Evolutionary conservation across 2,888 invertebrate species (phyloP), one percentile per base, ranked within the genome.

Genomic region (Holacanthella duospinosa): DNA sequence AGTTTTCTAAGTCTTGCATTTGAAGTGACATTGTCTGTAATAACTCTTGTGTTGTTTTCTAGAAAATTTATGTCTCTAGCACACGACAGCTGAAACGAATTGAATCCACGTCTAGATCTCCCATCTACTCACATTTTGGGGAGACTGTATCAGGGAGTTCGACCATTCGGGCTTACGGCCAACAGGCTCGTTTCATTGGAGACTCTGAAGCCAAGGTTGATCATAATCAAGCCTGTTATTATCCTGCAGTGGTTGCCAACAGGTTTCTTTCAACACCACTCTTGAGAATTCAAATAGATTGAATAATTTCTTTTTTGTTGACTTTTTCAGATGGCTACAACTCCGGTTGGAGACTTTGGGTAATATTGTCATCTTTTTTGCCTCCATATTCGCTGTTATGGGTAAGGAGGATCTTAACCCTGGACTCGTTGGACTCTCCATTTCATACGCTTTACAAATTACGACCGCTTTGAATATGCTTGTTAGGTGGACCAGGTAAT

Each of bases 341-440:
- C 72, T 76, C 19, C 65, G 75, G 26, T 68, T 76, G 2, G 78
- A 79, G 66, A 74, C 93, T 85, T 88, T 97, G 64, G 97, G 97
- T 69, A 97, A 95, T 79, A 80, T 89, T 66, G 92, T 97, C 70
- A 94, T 96, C 70, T 86, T 99, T 76, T 95, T 94, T 77, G 86
- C 97, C 2, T 88, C 95, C 0, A 77, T 97, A 64, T 95, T 97
- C 78, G 91, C 93, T 54, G 94, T 97, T 1, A 78, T 94, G 61
- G 84, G 84, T 62, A 83, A 86, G 65, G 84, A 88, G 61, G 82
- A 80, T 1, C 79, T 85, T 73, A 84, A 83, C 75, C 81, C 92
- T 1, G 94, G 94, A 43, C 77, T 87, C 58, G 89, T 90, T 21
- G 96, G 95, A 29, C 81, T 96, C 63, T 93, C 94, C 0, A 84